A percentile compares a stretch with the other conserved stretches of the same genome.
Conservation (phyloP, 2,888 invertebrate species). For the Exocentrus adspersus region DNA sequence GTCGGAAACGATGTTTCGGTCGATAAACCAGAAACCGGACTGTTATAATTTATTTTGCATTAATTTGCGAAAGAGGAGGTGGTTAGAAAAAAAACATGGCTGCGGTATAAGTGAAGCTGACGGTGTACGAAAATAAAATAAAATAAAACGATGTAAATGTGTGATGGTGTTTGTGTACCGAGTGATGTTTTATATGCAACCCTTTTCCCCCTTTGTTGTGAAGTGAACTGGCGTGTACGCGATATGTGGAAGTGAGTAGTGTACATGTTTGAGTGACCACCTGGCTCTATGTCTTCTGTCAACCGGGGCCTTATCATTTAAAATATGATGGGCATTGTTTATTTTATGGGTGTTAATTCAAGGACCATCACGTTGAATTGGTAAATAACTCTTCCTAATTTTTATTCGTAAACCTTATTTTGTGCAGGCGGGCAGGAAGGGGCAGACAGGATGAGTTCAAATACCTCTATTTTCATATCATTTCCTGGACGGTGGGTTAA, state of each 20-base stretch:
- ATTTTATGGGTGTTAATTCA: constrained; percentile 48
- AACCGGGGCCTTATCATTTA: constrained; percentile 54
- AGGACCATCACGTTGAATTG: constrained; percentile 53
- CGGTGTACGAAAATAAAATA: constrained; percentile 41
- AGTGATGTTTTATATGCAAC: constrained; percentile 34
- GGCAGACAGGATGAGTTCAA: no score
- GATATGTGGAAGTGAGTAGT: constrained; percentile 45
- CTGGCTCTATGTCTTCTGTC: constrained; percentile 57
- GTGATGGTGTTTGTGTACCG: constrained; percentile 36
- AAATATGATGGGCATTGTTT: constrained; percentile 56
- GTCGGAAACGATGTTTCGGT: constrained; percentile 1
- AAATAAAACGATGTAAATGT: constrained; percentile 42
- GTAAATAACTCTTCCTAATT: constrained; percentile 45
- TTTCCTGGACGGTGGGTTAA: no score
- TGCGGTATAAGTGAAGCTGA: constrained; percentile 38
- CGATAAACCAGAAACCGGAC: constrained; percentile 29
- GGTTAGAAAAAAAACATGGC: constrained; percentile 50
- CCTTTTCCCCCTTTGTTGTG: constrained; percentile 31
- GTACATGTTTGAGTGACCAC: constrained; percentile 57
- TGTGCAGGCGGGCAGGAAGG: no score
- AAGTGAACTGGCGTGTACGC: constrained; percentile 32
- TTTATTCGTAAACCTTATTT: constrained; percentile 20
- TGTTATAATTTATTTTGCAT: constrained; percentile 13
- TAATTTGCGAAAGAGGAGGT: constrained; percentile 37
- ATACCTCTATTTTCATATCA: no score